Percentiles rank a stretch among this genome's conserved stretches.
These are phyloP conservation scores for Cygnus olor DNA, from an alignment of 2,797 vertebrate genomes.

Conservation along the genomic window DNA sequence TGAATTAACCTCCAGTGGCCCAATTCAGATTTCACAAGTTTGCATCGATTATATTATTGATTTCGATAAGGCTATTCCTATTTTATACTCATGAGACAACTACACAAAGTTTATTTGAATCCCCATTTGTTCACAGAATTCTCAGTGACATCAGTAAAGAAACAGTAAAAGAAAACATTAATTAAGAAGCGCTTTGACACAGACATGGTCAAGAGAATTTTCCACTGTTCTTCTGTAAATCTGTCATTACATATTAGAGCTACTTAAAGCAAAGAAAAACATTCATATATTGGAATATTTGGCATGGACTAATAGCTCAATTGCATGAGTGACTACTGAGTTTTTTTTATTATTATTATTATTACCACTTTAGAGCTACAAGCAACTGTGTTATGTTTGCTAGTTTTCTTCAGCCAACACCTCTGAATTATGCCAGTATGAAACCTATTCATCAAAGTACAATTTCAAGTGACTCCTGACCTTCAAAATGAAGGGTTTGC, in stretches of 20 bases:
- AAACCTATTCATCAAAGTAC: slow-evolving; percentile 47
- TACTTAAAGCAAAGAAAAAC: neutral
- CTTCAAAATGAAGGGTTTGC: slow-evolving; percentile 54
- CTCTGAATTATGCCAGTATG: neutral
- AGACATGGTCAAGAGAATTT: neutral
- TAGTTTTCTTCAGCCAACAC: neutral
- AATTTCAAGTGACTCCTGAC: slow-evolving; percentile 58
- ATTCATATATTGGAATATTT: neutral
- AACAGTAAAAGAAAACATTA: neutral
- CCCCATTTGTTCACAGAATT: neutral
- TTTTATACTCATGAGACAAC: neutral
- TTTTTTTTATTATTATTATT: neutral
- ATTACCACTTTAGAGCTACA: neutral
- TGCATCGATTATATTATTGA: neutral
- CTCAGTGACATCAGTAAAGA: neutral
- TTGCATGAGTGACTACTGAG: neutral
- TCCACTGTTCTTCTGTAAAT: neutral
- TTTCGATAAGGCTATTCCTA: neutral
- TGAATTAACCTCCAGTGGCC: neutral
- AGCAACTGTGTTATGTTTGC: neutral
- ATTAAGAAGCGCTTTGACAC: neutral
- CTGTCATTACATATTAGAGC: neutral
- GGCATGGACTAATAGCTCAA: neutral
- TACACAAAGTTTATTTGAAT: neutral
- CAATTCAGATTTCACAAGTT: neutral